Evolutionary conservation across 2,797 vertebrate genomes (phyloP), one percentile per base, ranked within the genome.

Genomic region (Lycodopsis pacificus): DNA sequence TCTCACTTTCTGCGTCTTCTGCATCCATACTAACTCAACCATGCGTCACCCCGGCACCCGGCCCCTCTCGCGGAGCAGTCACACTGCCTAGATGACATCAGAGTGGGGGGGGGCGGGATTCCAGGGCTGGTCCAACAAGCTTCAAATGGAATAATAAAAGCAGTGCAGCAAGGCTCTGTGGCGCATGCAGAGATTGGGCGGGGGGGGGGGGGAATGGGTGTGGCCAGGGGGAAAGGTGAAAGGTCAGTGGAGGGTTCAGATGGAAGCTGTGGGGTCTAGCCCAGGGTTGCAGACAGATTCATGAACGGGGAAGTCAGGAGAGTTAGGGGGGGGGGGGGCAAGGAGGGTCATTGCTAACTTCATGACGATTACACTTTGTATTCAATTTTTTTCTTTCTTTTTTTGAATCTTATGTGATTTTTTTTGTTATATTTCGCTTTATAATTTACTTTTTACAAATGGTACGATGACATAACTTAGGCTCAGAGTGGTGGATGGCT

Each of bases 281-380:
- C 94, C 94, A 95, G 95, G 94, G 91, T 94, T 95, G 95, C 95
- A 95, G 93, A 94, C 93, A 93, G 94, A 93, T 93, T 92, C 79
- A 90, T 91, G 68, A 76, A 91, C 85, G 89, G 88, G 30, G 80
- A 63, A 64, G 65, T 7, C 34, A 57, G 71, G 74, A 81, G 81
- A 38, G 80, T 79, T 82, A 85, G 84, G 83, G 32, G 85, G 70
- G 65, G 83, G 89, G 89, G 70, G 65, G 83, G 81, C 86, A 82
- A 90, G 88, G 89, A 92, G 92, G 87, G 84, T 82, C 86, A 84
- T 81, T 80, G 78, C 81, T 86, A 90, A 90, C 74, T 84, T 91
- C 77, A 85, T 89, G 83, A 90, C 71, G 79, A 90, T 86, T 83
- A 91, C 63, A 71, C 86, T 87, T 32, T 79, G 65, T 91, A 48